Percentiles rank a stretch among this genome's conserved stretches.
These are phyloP conservation scores for Megalopta genalis DNA, from an alignment of 1,140 invertebrate species.

Conservation along the genomic window DNA sequence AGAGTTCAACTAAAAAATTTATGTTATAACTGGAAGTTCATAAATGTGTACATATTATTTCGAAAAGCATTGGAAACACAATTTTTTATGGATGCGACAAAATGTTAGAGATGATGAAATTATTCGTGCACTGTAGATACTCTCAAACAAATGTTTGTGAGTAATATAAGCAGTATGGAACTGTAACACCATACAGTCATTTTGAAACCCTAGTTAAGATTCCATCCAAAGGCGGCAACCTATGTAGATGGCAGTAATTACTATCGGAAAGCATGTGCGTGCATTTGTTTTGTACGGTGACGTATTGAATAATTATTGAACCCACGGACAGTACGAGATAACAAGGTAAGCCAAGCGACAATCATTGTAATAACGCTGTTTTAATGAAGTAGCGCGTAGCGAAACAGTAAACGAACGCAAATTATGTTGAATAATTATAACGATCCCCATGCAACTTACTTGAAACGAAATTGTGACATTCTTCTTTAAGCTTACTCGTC, in stretches of 20 bases:
- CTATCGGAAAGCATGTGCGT: constrained; percentile 17
- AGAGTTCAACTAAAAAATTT: no score
- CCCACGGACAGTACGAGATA: constrained; percentile 2
- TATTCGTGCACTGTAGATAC: not conserved
- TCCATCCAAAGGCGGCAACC: constrained; percentile 2
- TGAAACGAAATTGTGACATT: constrained; percentile 90
- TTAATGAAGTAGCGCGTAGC: not conserved
- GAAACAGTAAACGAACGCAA: not conserved
- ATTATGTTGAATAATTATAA: not conserved
- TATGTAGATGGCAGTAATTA: constrained; percentile 47
- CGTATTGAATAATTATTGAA: constrained; percentile 9
- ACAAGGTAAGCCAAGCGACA: constrained; percentile 1
- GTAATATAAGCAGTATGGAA: not conserved
- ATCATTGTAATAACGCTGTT: not conserved
- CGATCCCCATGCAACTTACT: constrained; percentile 82
- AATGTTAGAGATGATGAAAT: not conserved
- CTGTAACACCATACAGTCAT: not conserved
- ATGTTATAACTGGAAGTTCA: not conserved
- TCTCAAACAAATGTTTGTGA: not conserved
- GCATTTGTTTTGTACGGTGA: constrained; percentile 24
- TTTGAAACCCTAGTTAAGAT: constrained; percentile 9
- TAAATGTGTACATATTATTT: not conserved
- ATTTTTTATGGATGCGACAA: not conserved
- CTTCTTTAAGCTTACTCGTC: constrained; percentile 89
- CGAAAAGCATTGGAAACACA: not conserved